Evolutionary conservation across 2,797 vertebrate species (phyloP).

Genomic region (Diplodus sargus): DNA sequence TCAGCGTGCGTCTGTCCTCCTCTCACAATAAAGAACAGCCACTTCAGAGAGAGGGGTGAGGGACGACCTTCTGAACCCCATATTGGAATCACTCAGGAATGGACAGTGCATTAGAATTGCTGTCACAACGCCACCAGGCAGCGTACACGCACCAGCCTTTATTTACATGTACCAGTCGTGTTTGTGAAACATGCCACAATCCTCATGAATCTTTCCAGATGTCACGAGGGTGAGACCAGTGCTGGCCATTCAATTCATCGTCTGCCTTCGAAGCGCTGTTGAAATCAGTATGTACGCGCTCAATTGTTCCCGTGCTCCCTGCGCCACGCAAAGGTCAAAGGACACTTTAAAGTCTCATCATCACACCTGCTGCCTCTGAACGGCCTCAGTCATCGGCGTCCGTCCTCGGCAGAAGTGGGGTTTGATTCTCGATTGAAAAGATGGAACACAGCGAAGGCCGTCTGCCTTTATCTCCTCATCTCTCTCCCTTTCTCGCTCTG

Average conservation of each 20-base stretch:
- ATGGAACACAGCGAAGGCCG: constrained; percentile 21
- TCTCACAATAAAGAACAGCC: constrained; percentile 29
- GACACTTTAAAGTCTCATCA: constrained; percentile 44
- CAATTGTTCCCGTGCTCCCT: constrained; percentile 26
- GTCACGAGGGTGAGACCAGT: not conserved
- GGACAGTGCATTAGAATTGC: constrained; percentile 18
- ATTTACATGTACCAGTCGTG: too few relatives aligned
- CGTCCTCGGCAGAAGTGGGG: not conserved
- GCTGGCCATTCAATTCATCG: constrained; percentile 12
- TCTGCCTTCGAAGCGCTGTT: constrained; percentile 13
- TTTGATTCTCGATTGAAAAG: constrained; percentile 42
- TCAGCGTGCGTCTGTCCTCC: constrained; percentile 47
- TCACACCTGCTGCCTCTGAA: constrained; percentile 25
- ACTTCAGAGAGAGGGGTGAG: constrained; percentile 50
- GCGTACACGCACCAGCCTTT: not conserved
- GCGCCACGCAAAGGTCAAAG: constrained; percentile 23
- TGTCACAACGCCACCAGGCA: not conserved
- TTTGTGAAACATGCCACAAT: not conserved
- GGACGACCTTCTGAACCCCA: constrained; percentile 45
- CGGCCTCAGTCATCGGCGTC: constrained; percentile 16
- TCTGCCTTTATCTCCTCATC: constrained; percentile 32
- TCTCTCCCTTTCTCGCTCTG: not conserved
- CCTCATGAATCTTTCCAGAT: not conserved
- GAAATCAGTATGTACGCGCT: constrained; percentile 26
- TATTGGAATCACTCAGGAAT: constrained; percentile 15